phyloP scores from a whole-genome alignment of 2,888 invertebrate genomes.

The Scaptomyza flava region DNA sequence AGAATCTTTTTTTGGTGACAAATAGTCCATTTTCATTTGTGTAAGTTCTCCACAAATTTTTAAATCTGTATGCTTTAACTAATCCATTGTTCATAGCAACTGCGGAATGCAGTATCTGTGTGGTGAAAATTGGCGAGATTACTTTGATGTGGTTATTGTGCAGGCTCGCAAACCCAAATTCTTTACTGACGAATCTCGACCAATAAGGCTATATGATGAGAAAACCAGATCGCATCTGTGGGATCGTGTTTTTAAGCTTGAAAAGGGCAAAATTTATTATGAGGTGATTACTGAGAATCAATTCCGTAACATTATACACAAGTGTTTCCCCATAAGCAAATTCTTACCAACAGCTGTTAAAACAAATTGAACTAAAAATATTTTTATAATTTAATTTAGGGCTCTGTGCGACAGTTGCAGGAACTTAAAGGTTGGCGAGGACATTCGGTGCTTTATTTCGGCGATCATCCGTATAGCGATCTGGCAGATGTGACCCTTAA shows the following conservation, averaged over 20 bases:
- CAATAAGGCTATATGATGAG: constrained; percentile 94
- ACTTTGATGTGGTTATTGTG: constrained; percentile 97
- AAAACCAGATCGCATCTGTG: constrained; percentile 92
- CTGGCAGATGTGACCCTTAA: constrained; percentile 97
- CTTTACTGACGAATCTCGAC: constrained; percentile 96
- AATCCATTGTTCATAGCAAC: constrained; percentile 86
- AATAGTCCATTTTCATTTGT: constrained; percentile 98
- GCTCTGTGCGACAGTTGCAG: constrained; percentile 95
- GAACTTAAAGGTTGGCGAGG: constrained; percentile 97
- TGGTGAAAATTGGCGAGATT: constrained; percentile 94
- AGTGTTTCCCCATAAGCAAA: background rate
- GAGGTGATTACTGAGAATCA: constrained; percentile 88
- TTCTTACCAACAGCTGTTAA: background rate
- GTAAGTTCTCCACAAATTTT: constrained; percentile 86
- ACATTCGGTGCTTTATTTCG: constrained; percentile 97
- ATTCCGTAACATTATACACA: background rate
- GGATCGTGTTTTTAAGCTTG: constrained; percentile 94
- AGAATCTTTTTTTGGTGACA: constrained; percentile 97
- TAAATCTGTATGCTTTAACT: background rate
- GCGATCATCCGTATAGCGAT: constrained; percentile 99
- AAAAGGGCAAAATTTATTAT: constrained; percentile 95
- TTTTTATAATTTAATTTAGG: constrained; percentile 86
- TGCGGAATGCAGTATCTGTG: constrained; percentile 95
- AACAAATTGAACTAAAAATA: background rate
- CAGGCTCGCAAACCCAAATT: constrained; percentile 98